A percentile compares a stretch with the other conserved stretches of the same genome.
Evolutionary conservation across 2,888 invertebrate genomes (phyloP).

Genomic region (Hyalella azteca): DNA sequence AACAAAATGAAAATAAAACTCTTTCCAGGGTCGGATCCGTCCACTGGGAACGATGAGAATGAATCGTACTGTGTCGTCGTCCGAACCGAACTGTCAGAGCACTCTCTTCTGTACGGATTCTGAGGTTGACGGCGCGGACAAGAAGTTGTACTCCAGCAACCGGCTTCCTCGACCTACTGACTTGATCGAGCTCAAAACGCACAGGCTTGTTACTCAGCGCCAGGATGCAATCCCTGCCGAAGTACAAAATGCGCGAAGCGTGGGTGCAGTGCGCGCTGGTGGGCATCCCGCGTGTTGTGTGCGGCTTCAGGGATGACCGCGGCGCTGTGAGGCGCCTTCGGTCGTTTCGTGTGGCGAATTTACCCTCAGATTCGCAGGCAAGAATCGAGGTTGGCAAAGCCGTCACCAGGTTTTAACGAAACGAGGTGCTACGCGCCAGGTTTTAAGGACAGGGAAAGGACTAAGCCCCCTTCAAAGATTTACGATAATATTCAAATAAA

Average conservation of each 20-base stretch:
- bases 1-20: too few species aligned
- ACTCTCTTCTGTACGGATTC: constrained; percentile 71
- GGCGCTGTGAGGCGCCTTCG: constrained; percentile 72
- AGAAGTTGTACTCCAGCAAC: not conserved
- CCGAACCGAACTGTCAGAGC: not conserved
- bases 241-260: constrained; percentile 68
- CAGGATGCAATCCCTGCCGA: not conserved
- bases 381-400: too few species aligned
- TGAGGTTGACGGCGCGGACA: constrained; percentile 73
- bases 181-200: not conserved
- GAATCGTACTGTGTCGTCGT: not conserved
- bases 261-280: constrained; percentile 81
- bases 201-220: not conserved
- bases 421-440: too few species aligned
- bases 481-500: too few species aligned
- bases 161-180: not conserved
- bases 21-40: constrained; percentile 65
- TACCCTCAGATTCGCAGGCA: constrained; percentile 66
- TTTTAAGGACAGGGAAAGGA: too few species aligned
- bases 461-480: too few species aligned
- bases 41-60: constrained; percentile 65
- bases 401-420: too few species aligned
- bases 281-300: constrained; percentile 72
- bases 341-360: constrained; percentile 66
- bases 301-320: constrained; percentile 74